Conservation (phyloP, 2,113 vertebrate species). For the Gymnocephalus cernua region DNA sequence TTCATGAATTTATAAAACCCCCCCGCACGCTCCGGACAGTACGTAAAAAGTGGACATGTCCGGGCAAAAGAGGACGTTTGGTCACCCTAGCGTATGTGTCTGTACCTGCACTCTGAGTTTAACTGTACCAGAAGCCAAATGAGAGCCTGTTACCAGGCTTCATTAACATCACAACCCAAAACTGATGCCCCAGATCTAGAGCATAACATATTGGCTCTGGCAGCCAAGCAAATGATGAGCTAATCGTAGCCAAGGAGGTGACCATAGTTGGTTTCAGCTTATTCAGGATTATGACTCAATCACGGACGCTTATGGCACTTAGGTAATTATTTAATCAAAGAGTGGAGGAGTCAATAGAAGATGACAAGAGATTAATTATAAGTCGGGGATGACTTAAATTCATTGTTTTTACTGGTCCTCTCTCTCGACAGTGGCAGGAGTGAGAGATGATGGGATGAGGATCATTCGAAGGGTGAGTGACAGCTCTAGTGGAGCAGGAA, state of each 20-base stretch:
- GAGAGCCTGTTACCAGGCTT: slow-evolving; percentile 48
- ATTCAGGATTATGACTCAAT: slow-evolving; percentile 85
- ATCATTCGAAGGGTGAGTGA: slow-evolving; percentile 74
- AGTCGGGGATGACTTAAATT: slow-evolving; percentile 73
- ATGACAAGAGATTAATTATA: slow-evolving; percentile 82
- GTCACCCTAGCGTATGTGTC: slow-evolving; percentile 40
- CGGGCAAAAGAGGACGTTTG: too few species aligned
- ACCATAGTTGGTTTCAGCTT: slow-evolving; percentile 74
- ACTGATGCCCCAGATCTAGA: slow-evolving; percentile 52
- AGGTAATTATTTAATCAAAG: slow-evolving; percentile 86
- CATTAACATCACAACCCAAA: slow-evolving; percentile 45
- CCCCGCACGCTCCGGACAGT: too few species aligned
- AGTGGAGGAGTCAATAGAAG: slow-evolving; percentile 82
- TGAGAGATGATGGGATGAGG: slow-evolving; percentile 67
- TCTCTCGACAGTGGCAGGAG: slow-evolving; percentile 47
- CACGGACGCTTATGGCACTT: slow-evolving; percentile 77
- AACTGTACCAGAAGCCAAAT: slow-evolving; percentile 51
- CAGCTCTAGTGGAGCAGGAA: slow-evolving; percentile 69
- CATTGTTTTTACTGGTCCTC: slow-evolving; percentile 68
- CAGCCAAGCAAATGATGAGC: slow-evolving; percentile 65
- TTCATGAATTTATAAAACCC: too few species aligned
- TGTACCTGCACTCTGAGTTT: slow-evolving; percentile 23
- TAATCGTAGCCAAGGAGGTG: slow-evolving; percentile 67
- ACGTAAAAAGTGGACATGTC: too few species aligned
- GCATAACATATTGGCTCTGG: slow-evolving; percentile 59